Evolutionary conservation across 2,888 invertebrate genomes (phyloP).

Genomic region (Cosmorhoe ocellata): DNA sequence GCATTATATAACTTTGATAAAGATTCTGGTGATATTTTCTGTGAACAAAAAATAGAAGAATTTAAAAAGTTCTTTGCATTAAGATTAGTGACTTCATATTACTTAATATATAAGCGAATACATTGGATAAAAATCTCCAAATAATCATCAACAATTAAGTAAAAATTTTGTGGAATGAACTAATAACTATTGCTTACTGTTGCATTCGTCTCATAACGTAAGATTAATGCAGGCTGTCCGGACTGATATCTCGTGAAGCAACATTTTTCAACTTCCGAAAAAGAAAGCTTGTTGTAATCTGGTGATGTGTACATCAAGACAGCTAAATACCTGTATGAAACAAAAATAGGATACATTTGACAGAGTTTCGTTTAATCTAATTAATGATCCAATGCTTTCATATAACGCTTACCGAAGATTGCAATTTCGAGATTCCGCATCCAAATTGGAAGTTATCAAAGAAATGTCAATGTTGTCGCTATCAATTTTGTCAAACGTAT

Average conservation of each 20-base stretch:
- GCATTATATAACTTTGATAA: constrained; percentile 9
- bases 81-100: no score
- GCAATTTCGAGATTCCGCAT: constrained; percentile 7
- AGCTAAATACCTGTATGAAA: constrained; percentile 30
- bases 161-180: no score
- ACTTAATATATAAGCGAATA: no score
- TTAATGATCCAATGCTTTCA: no score
- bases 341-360: background rate
- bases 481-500: background rate
- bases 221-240: constrained; percentile 18
- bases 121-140: no score
- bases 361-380: no score
- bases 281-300: background rate
- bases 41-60: no score
- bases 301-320: constrained; percentile 4
- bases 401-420: constrained; percentile 23
- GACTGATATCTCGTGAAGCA: constrained; percentile 11
- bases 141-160: no score
- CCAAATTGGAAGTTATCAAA: constrained; percentile 17
- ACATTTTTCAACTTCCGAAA: constrained; percentile 17
- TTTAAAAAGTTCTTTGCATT: no score
- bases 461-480: background rate
- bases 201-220: constrained; percentile 5
- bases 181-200: constrained; percentile 16
- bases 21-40: background rate